Conservation (phyloP, 2,888 invertebrate species). For the Elegia similella region DNA sequence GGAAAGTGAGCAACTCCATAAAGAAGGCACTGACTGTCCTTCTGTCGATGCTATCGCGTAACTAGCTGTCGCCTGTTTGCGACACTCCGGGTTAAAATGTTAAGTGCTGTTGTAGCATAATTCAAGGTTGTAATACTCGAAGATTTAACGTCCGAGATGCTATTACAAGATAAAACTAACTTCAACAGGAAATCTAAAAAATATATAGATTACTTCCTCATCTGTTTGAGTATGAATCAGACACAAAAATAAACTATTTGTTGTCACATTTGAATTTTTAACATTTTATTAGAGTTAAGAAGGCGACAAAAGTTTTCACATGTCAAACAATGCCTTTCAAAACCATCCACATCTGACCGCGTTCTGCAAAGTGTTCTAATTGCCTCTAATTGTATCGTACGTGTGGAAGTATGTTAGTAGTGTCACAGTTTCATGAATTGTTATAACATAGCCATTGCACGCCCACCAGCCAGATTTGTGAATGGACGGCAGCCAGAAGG, state of each 20-base stretch:
- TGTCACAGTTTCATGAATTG: constrained; percentile 40
- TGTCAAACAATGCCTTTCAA: background rate
- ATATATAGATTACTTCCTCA: too few species aligned
- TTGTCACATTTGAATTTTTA: too few species aligned
- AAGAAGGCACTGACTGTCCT: constrained; percentile 59
- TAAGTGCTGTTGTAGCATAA: constrained; percentile 29
- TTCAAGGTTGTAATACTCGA: constrained; percentile 9
- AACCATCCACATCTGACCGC: constrained; percentile 16
- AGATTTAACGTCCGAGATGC: background rate
- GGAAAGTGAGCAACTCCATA: constrained; percentile 62
- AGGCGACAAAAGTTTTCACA: too few species aligned
- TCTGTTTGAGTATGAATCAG: too few species aligned
- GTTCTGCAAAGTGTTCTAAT: constrained; percentile 16
- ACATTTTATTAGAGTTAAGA: too few species aligned
- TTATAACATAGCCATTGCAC: constrained; percentile 53
- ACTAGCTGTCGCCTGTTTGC: constrained; percentile 60
- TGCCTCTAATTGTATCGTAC: constrained; percentile 21
- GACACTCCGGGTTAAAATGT: constrained; percentile 45
- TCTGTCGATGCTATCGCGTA: constrained; percentile 61
- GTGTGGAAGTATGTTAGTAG: constrained; percentile 32
- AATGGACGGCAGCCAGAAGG: constrained; percentile 52
- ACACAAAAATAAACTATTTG: too few species aligned
- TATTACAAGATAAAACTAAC: background rate
- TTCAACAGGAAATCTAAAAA: too few species aligned
- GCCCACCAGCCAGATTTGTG: constrained; percentile 61